A percentile compares a stretch with the other conserved stretches of the same genome.
phyloP scores from a whole-genome alignment of 1,140 invertebrate genomes.

The Rhagoletis zephyria region DNA sequence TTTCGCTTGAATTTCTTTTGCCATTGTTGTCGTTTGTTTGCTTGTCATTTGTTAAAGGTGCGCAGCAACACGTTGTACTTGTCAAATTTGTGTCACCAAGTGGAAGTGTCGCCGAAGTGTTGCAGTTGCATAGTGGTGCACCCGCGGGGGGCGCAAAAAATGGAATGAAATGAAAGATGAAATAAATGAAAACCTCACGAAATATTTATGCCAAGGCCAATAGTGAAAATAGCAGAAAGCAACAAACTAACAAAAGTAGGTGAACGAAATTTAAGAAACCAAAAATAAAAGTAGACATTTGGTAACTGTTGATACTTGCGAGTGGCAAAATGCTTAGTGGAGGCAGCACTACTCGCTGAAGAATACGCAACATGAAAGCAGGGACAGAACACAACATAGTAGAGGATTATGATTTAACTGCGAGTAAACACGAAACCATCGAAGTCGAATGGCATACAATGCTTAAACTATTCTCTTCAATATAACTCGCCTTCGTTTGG shows the following conservation, averaged over 20 bases:
- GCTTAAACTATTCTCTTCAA: not conserved
- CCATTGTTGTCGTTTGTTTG: constrained; percentile 26
- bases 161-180: not conserved
- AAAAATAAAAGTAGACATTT: not conserved
- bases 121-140: not conserved
- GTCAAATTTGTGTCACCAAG: constrained; percentile 30
- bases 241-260: not conserved
- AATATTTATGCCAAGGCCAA: constrained; percentile 45
- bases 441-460: not conserved
- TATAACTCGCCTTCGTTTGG: not conserved
- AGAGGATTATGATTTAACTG: not conserved
- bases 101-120: not conserved
- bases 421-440: not conserved
- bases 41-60: constrained; percentile 8
- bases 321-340: not conserved
- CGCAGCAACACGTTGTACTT: constrained; percentile 5
- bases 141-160: not conserved
- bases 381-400: not conserved
- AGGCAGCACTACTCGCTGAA: not conserved
- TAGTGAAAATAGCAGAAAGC: not conserved
- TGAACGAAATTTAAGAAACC: not conserved
- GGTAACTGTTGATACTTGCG: constrained; percentile 7
- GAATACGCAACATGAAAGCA: not conserved
- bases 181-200: constrained; percentile 4
- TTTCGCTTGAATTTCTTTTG: constrained; percentile 32